A percentile compares a stretch with the other conserved stretches of the same genome.
Evolutionary conservation across 2,797 vertebrate species (phyloP).

Genomic region (Sebastes hubbsi): DNA sequence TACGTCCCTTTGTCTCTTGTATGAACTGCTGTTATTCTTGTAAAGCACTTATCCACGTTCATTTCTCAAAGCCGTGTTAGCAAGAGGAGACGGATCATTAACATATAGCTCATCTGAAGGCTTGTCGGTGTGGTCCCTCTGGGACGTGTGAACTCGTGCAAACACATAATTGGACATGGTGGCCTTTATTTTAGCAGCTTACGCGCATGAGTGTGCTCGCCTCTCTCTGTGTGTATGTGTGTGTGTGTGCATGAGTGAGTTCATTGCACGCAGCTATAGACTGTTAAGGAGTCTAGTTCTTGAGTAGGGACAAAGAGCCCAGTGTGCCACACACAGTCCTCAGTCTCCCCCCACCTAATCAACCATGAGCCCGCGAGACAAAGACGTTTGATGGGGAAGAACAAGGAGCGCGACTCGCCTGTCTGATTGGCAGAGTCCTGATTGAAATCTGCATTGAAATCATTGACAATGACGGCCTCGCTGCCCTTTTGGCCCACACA

Average conservation of each 20-base stretch:
- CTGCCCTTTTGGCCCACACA: slow-evolving; percentile 65
- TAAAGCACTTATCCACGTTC: not conserved
- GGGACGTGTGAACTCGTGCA: slow-evolving; percentile 49
- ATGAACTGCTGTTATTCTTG: slow-evolving; percentile 4
- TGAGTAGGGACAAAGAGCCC: slow-evolving; percentile 69
- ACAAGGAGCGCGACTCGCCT: slow-evolving; percentile 45
- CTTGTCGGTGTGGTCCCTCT: slow-evolving; percentile 6
- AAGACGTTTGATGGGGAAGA: slow-evolving; percentile 69
- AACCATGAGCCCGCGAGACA: slow-evolving; percentile 75
- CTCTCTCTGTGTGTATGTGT: not conserved
- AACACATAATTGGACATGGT: slow-evolving; percentile 50
- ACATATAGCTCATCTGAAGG: slow-evolving; percentile 17
- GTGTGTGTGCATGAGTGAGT: slow-evolving; percentile 39
- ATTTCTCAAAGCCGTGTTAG: slow-evolving; percentile 29
- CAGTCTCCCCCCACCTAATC: slow-evolving; percentile 76
- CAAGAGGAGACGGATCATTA: slow-evolving; percentile 18
- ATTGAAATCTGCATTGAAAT: slow-evolving; percentile 70
- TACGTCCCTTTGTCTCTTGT: not conserved
- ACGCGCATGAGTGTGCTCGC: not conserved
- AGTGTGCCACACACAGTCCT: slow-evolving; percentile 72
- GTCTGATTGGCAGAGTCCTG: slow-evolving; percentile 70
- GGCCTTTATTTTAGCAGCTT: slow-evolving; percentile 36
- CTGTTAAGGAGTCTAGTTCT: slow-evolving; percentile 70
- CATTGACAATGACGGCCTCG: slow-evolving; percentile 62
- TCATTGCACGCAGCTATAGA: slow-evolving; percentile 66